Evolutionary conservation across 53 echinoderm and acorn worm genomes (phyloP).

Genomic region (Crossaster papposus): DNA sequence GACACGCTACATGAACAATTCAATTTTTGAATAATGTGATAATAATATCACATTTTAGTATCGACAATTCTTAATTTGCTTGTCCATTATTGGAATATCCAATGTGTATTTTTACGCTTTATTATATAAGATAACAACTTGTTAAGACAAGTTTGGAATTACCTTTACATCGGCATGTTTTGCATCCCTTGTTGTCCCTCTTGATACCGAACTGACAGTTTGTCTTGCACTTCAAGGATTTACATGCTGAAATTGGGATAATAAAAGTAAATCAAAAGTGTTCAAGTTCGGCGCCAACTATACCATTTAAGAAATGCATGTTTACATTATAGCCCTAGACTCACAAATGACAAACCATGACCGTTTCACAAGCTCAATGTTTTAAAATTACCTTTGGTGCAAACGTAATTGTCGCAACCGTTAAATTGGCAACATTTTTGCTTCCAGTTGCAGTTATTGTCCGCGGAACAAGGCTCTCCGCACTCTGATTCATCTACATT

Average conservation of each 20-base stretch:
- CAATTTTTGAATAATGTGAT: not conserved
- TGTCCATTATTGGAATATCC: too few species aligned
- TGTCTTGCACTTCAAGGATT: not conserved
- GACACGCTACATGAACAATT: not conserved
- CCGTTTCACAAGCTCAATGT: too few species aligned
- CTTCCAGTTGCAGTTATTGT: not conserved
- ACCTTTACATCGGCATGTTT: constrained; percentile 1
- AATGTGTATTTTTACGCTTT: too few species aligned
- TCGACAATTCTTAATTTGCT: too few species aligned
- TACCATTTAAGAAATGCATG: too few species aligned
- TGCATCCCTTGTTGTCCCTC: not conserved
- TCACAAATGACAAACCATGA: too few species aligned
- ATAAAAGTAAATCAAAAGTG: too few species aligned
- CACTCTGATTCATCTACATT: not conserved
- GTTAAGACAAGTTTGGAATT: too few species aligned
- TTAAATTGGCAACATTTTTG: constrained; percentile 2
- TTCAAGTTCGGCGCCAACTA: too few species aligned
- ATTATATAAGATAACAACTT: too few species aligned
- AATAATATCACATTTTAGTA: too few species aligned
- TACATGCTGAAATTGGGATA: not conserved
- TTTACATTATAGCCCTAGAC: too few species aligned
- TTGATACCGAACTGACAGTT: not conserved
- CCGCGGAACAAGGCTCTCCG: not conserved
- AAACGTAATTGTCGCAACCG: not conserved
- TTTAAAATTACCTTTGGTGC: not conserved